These are phyloP conservation scores for Sarcophaga carnaria DNA, from an alignment of 2,888 invertebrate genomes.

Conservation along the genomic window DNA sequence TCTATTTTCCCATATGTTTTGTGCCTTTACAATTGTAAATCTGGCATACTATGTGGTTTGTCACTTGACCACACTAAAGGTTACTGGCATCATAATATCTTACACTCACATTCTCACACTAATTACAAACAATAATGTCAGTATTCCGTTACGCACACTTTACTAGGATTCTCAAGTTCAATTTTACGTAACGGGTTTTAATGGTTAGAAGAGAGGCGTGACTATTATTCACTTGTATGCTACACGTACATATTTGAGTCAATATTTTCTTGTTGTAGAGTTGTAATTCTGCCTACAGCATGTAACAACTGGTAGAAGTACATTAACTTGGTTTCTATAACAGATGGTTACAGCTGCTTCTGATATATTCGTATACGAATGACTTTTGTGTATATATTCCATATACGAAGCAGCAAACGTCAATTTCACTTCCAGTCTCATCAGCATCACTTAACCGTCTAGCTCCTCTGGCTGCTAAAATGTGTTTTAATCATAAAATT, in stretches of 20 bases:
- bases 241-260: background rate
- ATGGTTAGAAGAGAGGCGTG: slow-evolving; percentile 17
- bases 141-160: background rate
- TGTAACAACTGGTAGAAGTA: background rate
- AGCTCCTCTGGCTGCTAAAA: slow-evolving; percentile 5
- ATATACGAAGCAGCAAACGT: background rate
- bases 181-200: background rate
- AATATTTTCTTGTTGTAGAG: background rate
- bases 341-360: background rate
- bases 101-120: slow-evolving; percentile 28
- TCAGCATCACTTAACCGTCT: background rate
- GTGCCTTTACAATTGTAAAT: slow-evolving; percentile 4
- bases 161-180: background rate
- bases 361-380: background rate
- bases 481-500: slow-evolving; percentile 14
- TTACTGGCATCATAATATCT: slow-evolving; percentile 54
- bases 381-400: background rate
- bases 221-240: background rate
- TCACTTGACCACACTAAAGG: slow-evolving; percentile 55
- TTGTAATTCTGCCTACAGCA: background rate
- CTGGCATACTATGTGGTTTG: slow-evolving; percentile 4
- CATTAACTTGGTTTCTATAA: background rate
- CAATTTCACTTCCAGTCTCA: background rate
- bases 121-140: slow-evolving; percentile 57
- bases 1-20: background rate